phyloP scores from a whole-genome alignment of 2,888 invertebrate species.

The Meghimatium bilineatum region DNA sequence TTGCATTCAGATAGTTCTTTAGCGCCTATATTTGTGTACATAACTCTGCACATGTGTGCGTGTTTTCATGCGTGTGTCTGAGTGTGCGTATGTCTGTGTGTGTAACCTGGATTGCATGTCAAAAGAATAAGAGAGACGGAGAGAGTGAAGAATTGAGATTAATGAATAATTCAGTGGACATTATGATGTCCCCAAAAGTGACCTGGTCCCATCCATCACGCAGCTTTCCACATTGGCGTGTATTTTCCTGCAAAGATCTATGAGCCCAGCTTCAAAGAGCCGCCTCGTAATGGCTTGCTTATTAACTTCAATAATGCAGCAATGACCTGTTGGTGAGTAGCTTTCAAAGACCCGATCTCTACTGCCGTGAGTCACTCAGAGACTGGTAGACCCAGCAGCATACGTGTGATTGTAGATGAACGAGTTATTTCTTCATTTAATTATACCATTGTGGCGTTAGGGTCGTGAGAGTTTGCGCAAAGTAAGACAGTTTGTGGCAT shows the following conservation, averaged over 20 bases:
- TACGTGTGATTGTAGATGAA: neutral
- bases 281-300: constrained; percentile 28
- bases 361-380: constrained; percentile 3
- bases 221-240: constrained; percentile 1
- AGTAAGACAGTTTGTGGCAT: no score
- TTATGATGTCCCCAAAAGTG: constrained; percentile 21
- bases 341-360: neutral
- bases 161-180: constrained; percentile 39
- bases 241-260: constrained; percentile 14
- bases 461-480: neutral
- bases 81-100: neutral
- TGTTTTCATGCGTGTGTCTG: neutral
- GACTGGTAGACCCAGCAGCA: neutral
- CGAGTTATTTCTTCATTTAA: neutral
- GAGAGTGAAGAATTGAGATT: constrained; percentile 12
- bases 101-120: neutral
- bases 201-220: constrained; percentile 31
- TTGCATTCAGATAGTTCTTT: neutral
- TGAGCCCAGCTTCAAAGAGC: constrained; percentile 22
- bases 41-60: neutral
- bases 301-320: constrained; percentile 35
- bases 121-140: neutral
- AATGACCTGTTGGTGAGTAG: constrained; percentile 13
- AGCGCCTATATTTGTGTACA: constrained; percentile 1
- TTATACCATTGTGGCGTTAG: neutral